Conservation (phyloP, 2,113 vertebrate genomes). For the Nibea albiflora region DNA sequence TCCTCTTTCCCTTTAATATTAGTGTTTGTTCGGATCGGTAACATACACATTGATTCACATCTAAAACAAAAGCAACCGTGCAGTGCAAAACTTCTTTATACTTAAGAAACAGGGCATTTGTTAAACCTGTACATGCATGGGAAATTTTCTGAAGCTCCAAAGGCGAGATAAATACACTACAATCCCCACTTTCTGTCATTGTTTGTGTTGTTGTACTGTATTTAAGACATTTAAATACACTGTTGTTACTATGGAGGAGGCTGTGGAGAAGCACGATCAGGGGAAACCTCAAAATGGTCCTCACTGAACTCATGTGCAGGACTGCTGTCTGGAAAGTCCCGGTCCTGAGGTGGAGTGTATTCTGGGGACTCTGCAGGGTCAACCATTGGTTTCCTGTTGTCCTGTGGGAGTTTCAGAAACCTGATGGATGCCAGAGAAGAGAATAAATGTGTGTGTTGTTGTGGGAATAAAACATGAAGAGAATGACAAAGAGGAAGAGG, state of each 20-base stretch:
- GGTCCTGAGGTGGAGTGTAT: conserved; percentile 48
- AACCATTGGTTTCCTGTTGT: conserved; percentile 74
- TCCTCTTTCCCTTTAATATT: conserved; percentile 6
- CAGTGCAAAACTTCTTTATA: neutral
- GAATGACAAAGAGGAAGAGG: neutral
- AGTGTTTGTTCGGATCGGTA: conserved; percentile 53
- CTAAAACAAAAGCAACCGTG: conserved; percentile 1
- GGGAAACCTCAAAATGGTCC: conserved; percentile 81
- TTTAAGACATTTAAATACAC: neutral
- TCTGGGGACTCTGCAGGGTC: conserved; percentile 77
- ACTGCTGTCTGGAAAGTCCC: conserved; percentile 73
- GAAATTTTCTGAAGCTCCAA: conserved; percentile 22
- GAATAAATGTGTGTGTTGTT: neutral
- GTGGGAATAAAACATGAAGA: neutral
- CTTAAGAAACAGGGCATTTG: neutral
- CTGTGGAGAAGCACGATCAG: conserved; percentile 70
- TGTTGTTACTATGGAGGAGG: conserved; percentile 33
- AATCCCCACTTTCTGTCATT: neutral
- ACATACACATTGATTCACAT: conserved; percentile 24
- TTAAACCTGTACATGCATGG: conserved; percentile 13
- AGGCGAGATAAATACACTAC: neutral
- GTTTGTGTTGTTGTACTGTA: neutral
- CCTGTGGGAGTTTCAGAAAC: conserved; percentile 90
- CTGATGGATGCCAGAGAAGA: conserved; percentile 65
- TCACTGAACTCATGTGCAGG: conserved; percentile 76